phyloP scores from a whole-genome alignment of 2,797 vertebrate species.

The Picus viridis region DNA sequence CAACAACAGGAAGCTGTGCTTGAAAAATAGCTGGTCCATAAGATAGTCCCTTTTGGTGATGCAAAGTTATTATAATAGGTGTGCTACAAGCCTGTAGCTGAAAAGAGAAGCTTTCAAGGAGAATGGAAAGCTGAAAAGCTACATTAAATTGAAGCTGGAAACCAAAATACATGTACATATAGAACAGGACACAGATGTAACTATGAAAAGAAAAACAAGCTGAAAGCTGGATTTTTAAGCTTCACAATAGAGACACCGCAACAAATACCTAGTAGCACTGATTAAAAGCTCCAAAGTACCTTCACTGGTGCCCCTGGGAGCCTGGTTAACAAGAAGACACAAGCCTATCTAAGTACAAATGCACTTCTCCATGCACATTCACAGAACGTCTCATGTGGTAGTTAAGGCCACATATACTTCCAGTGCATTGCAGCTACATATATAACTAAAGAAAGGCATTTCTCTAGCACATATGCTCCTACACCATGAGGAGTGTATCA shows the following conservation, averaged over 20 bases:
- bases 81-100: not conserved
- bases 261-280: not conserved
- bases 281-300: not conserved
- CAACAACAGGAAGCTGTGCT: not conserved
- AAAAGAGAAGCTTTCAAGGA: not conserved
- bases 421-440: not conserved
- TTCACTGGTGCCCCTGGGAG: not conserved
- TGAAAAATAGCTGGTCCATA: not conserved
- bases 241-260: not conserved
- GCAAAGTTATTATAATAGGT: not conserved
- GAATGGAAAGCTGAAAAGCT: not conserved
- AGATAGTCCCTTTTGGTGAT: not conserved
- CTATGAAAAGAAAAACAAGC: not conserved
- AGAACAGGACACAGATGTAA: not conserved
- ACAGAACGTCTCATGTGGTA: not conserved
- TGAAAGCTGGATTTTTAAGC: not conserved
- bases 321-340: not conserved
- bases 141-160: not conserved
- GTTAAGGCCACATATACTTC: not conserved
- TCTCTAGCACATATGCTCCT: not conserved
- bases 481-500: accelerated
- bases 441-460: not conserved
- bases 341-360: accelerated
- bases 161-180: not conserved
- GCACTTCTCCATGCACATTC: accelerated